Evolutionary conservation across 2,888 invertebrate genomes (phyloP), one percentile per base, ranked within the genome.

Genomic region (Brachypalpus laphriformis): DNA sequence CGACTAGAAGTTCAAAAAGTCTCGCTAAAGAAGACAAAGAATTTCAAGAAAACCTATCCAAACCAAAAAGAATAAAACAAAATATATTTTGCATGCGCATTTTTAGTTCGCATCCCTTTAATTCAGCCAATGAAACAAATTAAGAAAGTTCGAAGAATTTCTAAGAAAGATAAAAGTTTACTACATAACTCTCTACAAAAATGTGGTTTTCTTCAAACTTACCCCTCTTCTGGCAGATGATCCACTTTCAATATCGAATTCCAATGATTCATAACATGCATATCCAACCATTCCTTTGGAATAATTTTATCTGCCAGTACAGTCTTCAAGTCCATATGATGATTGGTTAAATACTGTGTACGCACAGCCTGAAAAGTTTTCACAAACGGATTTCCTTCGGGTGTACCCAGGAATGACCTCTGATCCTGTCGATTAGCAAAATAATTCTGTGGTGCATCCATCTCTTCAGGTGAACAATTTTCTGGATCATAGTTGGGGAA

Each of bases 221-320:
- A 95, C 95, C 95, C 95, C 88, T 93, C 93, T 88, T 96, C 96
- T 76, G 93, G 93, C 82, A 94, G 94, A 88, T 95, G 95, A 89
- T 96, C 95, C 28, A 96, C 93, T 87, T 93, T 93, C 45, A 96
- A 91, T 89, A 96, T 93, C 57, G 94, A 93, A 87, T 94, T 93
- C 96, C 96, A 96, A 88, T 95, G 95, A 80, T 94, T 93, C 88
- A 94, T 92, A 86, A 95, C 94, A 47, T 94, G 93, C 18, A 93
- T 92, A 87, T 94, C 93, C 40, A 96, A 90, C 96, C 96, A 96
- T 47, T 93, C 93, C 51, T 93, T 92, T 16, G 96, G 96, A 88
- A 96, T 93, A 61, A 96, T 94, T 89, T 94, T 94, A 89, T 96
- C 96, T 34, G 93, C 92, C 87, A 95, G 92, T 11, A 96, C 91